Conservation (phyloP, 2,113 vertebrate species). For the Pseudorasbora parva region DNA sequence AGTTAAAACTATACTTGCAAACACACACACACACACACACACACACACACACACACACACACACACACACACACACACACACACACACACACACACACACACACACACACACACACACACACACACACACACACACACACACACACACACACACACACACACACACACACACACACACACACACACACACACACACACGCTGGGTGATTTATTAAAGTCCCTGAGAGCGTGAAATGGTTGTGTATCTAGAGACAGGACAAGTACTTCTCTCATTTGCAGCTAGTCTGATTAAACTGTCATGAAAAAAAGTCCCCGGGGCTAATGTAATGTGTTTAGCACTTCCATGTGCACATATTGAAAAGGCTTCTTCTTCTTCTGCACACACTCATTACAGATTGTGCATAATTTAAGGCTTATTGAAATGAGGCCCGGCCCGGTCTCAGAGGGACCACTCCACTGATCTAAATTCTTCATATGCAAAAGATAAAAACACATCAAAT, state of each 20-base stretch:
- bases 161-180: conserved; percentile 1
- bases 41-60: conserved; percentile 3
- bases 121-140: conserved; percentile 4
- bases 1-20: neutral
- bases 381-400: conserved; percentile 62
- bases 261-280: conserved; percentile 59
- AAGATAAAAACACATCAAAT: neutral
- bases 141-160: conserved; percentile 8
- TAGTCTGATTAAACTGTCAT: conserved; percentile 73
- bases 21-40: conserved; percentile 3
- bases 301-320: conserved; percentile 49
- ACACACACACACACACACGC: too few relatives aligned
- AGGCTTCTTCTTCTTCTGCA: conserved; percentile 57
- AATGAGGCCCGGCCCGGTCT: conserved; percentile 50
- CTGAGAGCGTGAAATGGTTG: neutral
- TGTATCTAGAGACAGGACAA: conserved; percentile 23
- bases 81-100: conserved; percentile 5
- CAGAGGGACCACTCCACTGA: neutral
- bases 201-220: conserved; percentile 49
- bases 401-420: conserved; percentile 61
- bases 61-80: conserved; percentile 6
- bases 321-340: conserved; percentile 65
- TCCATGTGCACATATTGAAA: conserved; percentile 59
- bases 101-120: conserved; percentile 3
- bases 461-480: conserved; percentile 1